These are phyloP conservation scores for Chrysolophus pictus DNA, from an alignment of 2,797 vertebrate species.

Conservation along the genomic window DNA sequence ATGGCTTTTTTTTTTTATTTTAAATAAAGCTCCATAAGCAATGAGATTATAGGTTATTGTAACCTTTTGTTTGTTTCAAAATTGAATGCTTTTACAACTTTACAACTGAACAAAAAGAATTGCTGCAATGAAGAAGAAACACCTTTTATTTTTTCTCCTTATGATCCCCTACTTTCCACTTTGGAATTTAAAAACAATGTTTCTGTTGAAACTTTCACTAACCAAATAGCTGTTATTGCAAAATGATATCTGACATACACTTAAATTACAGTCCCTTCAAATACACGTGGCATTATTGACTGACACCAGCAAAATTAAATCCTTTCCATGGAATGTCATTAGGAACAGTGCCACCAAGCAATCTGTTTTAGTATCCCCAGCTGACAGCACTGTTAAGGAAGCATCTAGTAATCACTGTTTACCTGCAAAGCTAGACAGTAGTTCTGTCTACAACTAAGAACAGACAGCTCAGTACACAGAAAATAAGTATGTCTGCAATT, in stretches of 20 bases:
- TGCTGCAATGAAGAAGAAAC: slow-evolving; percentile 39
- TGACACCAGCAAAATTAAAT: slow-evolving; percentile 21
- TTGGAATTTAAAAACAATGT: not conserved
- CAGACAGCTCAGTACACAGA: not conserved
- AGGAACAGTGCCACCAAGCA: not conserved
- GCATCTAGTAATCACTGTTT: not conserved
- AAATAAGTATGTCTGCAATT: not conserved
- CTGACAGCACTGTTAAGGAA: slow-evolving; percentile 31
- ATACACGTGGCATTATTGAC: not conserved
- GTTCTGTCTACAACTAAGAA: not conserved
- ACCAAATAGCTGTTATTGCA: slow-evolving; percentile 15
- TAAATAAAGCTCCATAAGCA: slow-evolving; percentile 63
- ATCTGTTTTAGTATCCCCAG: not conserved
- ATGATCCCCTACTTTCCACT: not conserved
- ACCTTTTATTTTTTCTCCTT: not conserved
- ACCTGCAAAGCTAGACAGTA: not conserved
- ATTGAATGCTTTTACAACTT: not conserved
- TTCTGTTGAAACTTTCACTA: slow-evolving; percentile 31
- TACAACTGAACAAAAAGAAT: slow-evolving; percentile 48
- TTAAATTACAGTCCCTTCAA: slow-evolving; percentile 15
- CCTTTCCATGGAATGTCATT: not conserved
- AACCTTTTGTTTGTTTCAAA: slow-evolving; percentile 53
- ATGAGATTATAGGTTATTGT: slow-evolving; percentile 68
- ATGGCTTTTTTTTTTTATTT: slow-evolving; percentile 58
- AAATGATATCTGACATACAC: not conserved